Evolutionary conservation across 2,888 invertebrate species (phyloP).

Genomic region (Amphipoea oculea): DNA sequence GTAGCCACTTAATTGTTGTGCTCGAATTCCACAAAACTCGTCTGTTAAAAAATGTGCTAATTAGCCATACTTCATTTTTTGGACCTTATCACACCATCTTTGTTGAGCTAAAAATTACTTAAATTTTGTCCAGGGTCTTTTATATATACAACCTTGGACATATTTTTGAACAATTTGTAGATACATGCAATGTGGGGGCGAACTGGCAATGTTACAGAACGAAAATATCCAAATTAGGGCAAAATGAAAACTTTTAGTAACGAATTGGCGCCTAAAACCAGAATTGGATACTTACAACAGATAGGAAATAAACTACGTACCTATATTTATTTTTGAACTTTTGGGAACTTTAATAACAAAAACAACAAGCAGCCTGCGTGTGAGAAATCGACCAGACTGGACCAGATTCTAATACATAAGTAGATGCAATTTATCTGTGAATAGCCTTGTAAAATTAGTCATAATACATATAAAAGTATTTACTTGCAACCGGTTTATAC

Average conservation of each 20-base stretch:
- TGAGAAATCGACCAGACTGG: neutral
- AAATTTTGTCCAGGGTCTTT: slow-evolving; percentile 57
- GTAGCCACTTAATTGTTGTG: slow-evolving; percentile 72
- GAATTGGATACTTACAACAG: neutral
- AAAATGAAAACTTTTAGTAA: slow-evolving; percentile 27
- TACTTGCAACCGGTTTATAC: slow-evolving; percentile 51
- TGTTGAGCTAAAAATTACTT: slow-evolving; percentile 57
- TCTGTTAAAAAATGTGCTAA: slow-evolving; percentile 66
- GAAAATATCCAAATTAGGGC: slow-evolving; percentile 55
- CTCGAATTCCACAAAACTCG: slow-evolving; percentile 69
- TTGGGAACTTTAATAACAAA: neutral
- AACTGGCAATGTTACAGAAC: slow-evolving; percentile 28
- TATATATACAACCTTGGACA: slow-evolving; percentile 56
- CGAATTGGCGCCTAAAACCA: neutral
- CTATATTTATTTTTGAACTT: neutral
- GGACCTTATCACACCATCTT: slow-evolving; percentile 62
- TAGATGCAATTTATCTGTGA: slow-evolving; percentile 18
- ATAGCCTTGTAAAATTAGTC: slow-evolving; percentile 46
- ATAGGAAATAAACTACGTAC: neutral
- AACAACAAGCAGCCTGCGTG: neutral
- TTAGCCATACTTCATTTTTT: slow-evolving; percentile 65
- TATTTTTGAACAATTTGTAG: slow-evolving; percentile 55
- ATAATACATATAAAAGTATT: slow-evolving; percentile 42
- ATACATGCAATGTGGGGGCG: slow-evolving; percentile 59
- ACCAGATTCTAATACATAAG: slow-evolving; percentile 12